Conservation (phyloP, 30 jellyfish, hydroid and myxozoan species). For the Catostylus mosaicus region DNA sequence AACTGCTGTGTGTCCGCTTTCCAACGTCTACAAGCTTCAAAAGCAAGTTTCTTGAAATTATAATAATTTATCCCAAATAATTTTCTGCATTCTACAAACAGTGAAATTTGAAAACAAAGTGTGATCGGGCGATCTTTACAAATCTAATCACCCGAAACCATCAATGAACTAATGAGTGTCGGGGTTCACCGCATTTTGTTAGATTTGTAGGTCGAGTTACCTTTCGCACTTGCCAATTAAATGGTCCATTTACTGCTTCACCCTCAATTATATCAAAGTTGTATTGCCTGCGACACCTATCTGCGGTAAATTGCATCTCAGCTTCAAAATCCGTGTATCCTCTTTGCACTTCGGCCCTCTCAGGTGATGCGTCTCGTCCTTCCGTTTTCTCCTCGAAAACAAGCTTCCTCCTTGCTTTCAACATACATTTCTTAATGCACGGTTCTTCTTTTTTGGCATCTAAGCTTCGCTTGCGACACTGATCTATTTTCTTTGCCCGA, state of each 20-base stretch:
- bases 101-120: neutral
- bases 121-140: neutral
- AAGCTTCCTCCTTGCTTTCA: conserved; percentile 25
- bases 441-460: neutral
- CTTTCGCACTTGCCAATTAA: neutral
- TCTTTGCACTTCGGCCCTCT: neutral
- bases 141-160: conserved; percentile 29
- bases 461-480: neutral
- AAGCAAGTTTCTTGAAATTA: too few relatives aligned
- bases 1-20: neutral
- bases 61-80: neutral
- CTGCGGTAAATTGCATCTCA: neutral
- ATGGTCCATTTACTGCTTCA: neutral
- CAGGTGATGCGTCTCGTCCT: conserved; percentile 7
- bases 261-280: conserved; percentile 2
- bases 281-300: neutral
- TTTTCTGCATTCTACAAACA: neutral
- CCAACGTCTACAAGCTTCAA: neutral
- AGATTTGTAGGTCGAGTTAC: conserved; percentile 14
- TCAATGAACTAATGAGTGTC: conserved; percentile 31
- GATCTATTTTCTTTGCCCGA: neutral
- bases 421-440: neutral
- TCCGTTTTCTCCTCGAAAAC: conserved; percentile 29
- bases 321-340: neutral
- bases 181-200: neutral